Evolutionary conservation across 2,113 vertebrate genomes (phyloP).

Genomic region (Pan paniscus): DNA sequence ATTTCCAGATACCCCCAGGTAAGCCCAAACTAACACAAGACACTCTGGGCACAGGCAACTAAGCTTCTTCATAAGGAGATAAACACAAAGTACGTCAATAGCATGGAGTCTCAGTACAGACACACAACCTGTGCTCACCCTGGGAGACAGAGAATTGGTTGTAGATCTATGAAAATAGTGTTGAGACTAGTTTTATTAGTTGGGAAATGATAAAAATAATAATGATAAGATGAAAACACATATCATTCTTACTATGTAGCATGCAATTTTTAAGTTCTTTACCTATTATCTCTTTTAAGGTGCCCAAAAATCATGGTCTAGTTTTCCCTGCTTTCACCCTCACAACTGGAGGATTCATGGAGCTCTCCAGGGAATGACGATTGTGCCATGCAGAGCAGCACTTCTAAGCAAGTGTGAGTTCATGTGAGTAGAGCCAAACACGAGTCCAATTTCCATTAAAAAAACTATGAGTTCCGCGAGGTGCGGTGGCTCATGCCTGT

Average conservation of each 20-base stretch:
- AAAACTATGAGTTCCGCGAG: background rate
- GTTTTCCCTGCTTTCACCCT: background rate
- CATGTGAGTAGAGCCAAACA: background rate
- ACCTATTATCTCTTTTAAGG: background rate
- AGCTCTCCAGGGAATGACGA: background rate
- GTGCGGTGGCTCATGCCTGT: too few species aligned
- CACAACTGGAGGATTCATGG: accelerated
- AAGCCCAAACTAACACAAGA: background rate
- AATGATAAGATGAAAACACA: background rate
- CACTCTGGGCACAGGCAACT: background rate
- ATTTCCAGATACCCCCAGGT: background rate
- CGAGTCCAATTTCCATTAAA: background rate
- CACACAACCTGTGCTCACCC: background rate
- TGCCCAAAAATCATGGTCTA: background rate
- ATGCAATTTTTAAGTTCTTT: background rate
- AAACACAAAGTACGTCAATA: background rate
- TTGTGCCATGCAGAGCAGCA: background rate
- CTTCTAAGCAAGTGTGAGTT: background rate
- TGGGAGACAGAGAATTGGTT: background rate
- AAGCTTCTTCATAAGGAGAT: background rate
- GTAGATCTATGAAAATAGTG: background rate
- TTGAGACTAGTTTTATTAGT: too few species aligned
- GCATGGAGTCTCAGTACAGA: background rate
- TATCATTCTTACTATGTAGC: background rate
- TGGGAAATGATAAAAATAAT: background rate